Conservation (phyloP, 2,797 vertebrate species). For the Clangula hyemalis region DNA sequence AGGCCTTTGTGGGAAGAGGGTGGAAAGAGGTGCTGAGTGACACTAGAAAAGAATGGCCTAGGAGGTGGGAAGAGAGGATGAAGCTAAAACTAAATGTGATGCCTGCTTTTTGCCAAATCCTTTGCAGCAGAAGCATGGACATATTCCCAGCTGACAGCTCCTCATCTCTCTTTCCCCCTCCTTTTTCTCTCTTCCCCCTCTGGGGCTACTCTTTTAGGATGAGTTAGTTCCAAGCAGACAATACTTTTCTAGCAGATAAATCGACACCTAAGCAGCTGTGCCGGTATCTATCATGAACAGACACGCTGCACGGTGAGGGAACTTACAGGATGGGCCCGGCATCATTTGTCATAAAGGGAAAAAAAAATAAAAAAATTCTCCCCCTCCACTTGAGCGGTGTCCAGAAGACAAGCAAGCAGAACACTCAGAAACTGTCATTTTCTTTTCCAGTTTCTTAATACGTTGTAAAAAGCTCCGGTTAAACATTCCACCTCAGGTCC, state of each 20-base stretch:
- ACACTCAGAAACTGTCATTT: neutral
- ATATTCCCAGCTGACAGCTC: constrained; percentile 28
- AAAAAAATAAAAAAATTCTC: neutral
- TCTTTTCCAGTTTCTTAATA: neutral
- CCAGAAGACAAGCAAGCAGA: constrained; percentile 23
- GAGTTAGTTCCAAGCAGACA: constrained; percentile 62
- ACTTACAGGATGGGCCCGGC: constrained; percentile 43
- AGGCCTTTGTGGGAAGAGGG: constrained; percentile 29
- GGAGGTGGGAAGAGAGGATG: neutral
- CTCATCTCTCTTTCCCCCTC: neutral
- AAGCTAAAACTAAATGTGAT: constrained; percentile 11
- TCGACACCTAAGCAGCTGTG: constrained; percentile 51
- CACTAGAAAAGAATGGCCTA: constrained; percentile 13
- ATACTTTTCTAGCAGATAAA: constrained; percentile 65
- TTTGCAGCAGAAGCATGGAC: constrained; percentile 19
- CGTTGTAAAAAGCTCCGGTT: neutral
- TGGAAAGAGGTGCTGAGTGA: constrained; percentile 21
- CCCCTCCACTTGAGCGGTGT: neutral
- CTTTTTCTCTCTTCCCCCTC: neutral
- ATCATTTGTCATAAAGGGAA: constrained; percentile 59
- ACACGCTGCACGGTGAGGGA: constrained; percentile 30
- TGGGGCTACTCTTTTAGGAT: constrained; percentile 41
- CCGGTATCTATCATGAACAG: constrained; percentile 70
- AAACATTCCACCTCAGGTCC: constrained; percentile 11
- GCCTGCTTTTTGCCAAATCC: constrained; percentile 22